These are phyloP conservation scores for Aphelocoma californica DNA, from an alignment of 2,797 vertebrate species.

Conservation along the genomic window DNA sequence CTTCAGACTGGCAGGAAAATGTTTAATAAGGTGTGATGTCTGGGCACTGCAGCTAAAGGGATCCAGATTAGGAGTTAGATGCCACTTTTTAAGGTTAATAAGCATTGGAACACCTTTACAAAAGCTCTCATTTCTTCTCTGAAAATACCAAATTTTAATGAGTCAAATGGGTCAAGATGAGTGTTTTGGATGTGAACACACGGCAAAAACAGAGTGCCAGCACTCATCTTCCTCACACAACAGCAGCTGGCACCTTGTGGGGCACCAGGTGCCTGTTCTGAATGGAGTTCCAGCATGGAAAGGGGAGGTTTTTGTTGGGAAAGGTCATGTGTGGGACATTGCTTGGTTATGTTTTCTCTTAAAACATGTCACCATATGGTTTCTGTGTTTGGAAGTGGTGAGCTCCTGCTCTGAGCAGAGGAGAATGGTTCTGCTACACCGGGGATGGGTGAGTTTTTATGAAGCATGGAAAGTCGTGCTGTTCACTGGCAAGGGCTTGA, in stretches of 20 bases:
- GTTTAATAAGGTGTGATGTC: background rate
- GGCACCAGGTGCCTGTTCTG: background rate
- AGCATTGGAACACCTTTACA: background rate
- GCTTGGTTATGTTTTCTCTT: slow-evolving; percentile 14
- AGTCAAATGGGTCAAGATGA: background rate
- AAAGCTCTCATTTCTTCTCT: background rate
- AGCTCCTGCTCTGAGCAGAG: slow-evolving; percentile 14
- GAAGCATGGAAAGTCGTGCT: slow-evolving; percentile 41
- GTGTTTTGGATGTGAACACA: background rate
- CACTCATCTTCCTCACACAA: background rate
- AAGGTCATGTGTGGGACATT: background rate
- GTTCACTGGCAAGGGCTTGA: background rate
- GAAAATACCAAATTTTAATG: background rate
- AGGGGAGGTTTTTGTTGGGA: background rate
- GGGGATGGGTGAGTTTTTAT: slow-evolving; percentile 45
- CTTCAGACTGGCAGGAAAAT: background rate
- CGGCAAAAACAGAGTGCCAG: background rate
- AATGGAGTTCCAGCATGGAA: background rate
- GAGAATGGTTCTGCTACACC: background rate
- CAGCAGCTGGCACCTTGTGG: background rate
- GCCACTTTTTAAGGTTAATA: background rate
- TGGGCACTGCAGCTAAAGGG: background rate
- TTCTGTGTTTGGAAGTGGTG: background rate
- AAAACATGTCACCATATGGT: slow-evolving; percentile 13
- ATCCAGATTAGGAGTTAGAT: background rate